phyloP scores from a whole-genome alignment of 2,113 vertebrate genomes.

The Fulmarus glacialis region DNA sequence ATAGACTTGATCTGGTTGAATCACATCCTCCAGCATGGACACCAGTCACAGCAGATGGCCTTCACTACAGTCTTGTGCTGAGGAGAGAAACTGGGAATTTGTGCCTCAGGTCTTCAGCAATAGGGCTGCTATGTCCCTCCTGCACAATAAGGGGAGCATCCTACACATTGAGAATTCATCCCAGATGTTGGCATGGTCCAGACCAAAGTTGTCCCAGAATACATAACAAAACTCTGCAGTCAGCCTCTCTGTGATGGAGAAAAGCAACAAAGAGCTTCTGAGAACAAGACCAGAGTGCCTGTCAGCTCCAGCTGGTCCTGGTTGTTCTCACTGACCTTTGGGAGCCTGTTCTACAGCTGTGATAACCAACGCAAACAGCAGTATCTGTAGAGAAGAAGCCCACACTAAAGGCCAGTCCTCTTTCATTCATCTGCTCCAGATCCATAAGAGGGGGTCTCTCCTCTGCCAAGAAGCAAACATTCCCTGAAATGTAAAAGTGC shows the following conservation, averaged over 20 bases:
- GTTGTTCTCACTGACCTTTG: background rate
- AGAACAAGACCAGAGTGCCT: background rate
- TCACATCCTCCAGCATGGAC: background rate
- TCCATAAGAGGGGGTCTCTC: fast-evolving
- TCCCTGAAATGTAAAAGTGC: background rate
- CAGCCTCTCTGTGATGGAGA: background rate
- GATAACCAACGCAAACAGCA: background rate
- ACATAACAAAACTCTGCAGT: background rate
- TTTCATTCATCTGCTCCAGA: background rate
- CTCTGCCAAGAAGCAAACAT: background rate
- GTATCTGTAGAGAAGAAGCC: background rate
- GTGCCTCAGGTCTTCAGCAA: background rate
- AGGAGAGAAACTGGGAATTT: background rate
- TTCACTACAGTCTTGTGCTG: background rate
- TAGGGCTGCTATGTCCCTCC: background rate
- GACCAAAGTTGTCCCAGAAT: background rate
- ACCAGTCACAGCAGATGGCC: background rate
- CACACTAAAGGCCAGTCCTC: background rate
- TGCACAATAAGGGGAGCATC: background rate
- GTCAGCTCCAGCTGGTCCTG: background rate
- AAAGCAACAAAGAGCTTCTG: background rate
- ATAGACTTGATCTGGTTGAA: background rate
- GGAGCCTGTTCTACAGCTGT: background rate
- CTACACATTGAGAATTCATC: background rate
- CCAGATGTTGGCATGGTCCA: background rate